phyloP scores from a whole-genome alignment of 2,797 vertebrate species.

The Erpetoichthys calabaricus region DNA sequence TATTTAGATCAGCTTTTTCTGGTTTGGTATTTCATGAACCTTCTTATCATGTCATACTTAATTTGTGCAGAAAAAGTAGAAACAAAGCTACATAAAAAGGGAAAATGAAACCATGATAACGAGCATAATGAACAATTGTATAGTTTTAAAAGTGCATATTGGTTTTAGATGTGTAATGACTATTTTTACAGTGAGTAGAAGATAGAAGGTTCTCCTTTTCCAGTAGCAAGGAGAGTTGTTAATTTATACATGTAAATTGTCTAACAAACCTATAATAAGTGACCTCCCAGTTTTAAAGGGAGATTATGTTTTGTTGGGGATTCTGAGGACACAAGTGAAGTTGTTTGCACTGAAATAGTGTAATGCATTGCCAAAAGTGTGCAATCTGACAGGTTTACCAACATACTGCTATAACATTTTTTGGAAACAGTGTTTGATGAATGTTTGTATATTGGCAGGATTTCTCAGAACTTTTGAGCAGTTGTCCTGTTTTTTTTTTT shows the following conservation, averaged over 20 bases:
- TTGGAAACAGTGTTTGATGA: background rate
- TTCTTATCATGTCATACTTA: too few species aligned
- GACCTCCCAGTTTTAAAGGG: constrained; percentile 1
- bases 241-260: background rate
- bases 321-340: background rate
- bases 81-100: too few species aligned
- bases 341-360: background rate
- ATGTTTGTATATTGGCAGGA: background rate
- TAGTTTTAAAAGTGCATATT: constrained; percentile 36
- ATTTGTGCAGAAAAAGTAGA: too few species aligned
- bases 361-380: background rate
- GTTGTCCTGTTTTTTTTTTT: too few species aligned
- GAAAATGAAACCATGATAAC: too few species aligned
- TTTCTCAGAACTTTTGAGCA: too few species aligned
- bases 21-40: too few species aligned
- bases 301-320: background rate
- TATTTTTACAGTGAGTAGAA: constrained; percentile 41
- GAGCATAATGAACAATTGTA: constrained; percentile 25
- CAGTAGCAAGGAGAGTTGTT: background rate
- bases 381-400: background rate
- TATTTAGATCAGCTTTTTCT: too few species aligned
- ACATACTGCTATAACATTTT: background rate
- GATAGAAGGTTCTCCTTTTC: constrained; percentile 26
- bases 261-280: background rate
- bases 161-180: constrained; percentile 39